A percentile compares a stretch with the other conserved stretches of the same genome.
Evolutionary conservation across 1,140 invertebrate species (phyloP).

Genomic region (Heliothis subflexa): DNA sequence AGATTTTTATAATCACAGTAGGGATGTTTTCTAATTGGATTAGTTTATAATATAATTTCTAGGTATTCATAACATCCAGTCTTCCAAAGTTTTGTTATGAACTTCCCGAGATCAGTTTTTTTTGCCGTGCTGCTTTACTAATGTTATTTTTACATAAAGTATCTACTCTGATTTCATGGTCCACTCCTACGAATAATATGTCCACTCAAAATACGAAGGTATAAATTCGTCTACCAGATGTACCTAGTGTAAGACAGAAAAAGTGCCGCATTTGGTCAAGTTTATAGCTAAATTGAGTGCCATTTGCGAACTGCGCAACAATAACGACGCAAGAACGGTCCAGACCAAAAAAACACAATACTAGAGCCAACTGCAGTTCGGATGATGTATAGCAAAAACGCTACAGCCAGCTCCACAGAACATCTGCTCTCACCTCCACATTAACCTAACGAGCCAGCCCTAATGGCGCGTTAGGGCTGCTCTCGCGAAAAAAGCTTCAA

Average conservation of each 20-base stretch:
- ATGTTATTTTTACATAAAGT: neutral
- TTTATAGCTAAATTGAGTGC: conserved; percentile 8
- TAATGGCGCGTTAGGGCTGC: conserved; percentile 79
- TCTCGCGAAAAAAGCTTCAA: conserved; percentile 69
- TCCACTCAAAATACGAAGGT: neutral
- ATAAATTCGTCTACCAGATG: neutral
- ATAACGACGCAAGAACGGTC: conserved; percentile 46
- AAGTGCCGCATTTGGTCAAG: neutral
- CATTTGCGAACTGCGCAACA: conserved; percentile 37
- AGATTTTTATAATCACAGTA: neutral
- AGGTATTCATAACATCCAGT: too few species aligned
- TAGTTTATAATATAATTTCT: too few species aligned
- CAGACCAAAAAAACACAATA: conserved; percentile 56
- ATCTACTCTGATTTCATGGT: neutral
- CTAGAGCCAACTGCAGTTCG: conserved; percentile 63
- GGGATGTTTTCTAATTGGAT: too few species aligned
- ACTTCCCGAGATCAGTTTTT: too few species aligned
- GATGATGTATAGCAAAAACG: conserved; percentile 76
- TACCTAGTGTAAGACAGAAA: neutral
- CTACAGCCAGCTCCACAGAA: conserved; percentile 55
- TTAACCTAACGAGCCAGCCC: conserved; percentile 80
- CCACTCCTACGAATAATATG: too few species aligned
- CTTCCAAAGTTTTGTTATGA: too few species aligned
- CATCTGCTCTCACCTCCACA: conserved; percentile 77
- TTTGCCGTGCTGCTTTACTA: too few species aligned